A percentile compares a stretch with the other conserved stretches of the same genome.
Evolutionary conservation across 2,113 vertebrate genomes (phyloP).

Genomic region (Lichenostomus cassidix): DNA sequence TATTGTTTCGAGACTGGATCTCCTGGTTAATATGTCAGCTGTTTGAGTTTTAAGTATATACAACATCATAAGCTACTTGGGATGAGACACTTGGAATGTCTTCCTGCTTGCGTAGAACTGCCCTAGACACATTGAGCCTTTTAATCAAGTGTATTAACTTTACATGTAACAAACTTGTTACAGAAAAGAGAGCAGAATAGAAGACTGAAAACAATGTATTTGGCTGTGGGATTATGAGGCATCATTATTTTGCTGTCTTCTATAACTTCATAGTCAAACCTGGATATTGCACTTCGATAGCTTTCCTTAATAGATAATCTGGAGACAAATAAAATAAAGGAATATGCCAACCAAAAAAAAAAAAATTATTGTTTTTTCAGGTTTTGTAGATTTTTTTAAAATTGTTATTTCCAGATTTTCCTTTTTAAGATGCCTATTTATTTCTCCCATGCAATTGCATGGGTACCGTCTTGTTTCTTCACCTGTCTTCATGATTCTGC

Average conservation of each 20-base stretch:
- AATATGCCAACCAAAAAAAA: not conserved
- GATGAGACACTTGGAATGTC: not conserved
- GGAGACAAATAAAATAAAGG: not conserved
- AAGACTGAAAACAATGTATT: not conserved
- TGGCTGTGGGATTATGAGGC: not conserved
- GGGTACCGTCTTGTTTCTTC: not conserved
- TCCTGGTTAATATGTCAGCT: not conserved
- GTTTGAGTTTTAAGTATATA: not conserved
- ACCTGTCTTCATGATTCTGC: not conserved
- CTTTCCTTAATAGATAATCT: not conserved
- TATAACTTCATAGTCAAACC: not conserved
- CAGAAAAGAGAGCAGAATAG: not conserved
- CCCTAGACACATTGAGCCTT: not conserved
- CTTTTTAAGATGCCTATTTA: not conserved
- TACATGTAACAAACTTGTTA: not conserved
- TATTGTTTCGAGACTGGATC: not conserved
- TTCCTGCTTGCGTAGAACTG: not conserved
- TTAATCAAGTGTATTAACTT: not conserved
- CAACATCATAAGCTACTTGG: not conserved
- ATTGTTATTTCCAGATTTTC: not conserved
- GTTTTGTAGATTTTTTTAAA: rapidly evolving
- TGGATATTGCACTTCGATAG: not conserved
- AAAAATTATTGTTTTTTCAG: rapidly evolving
- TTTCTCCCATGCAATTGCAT: not conserved
- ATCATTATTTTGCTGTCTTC: not conserved